phyloP scores from a whole-genome alignment of 2,113 vertebrate species.

The Hemichromis elongatus region DNA sequence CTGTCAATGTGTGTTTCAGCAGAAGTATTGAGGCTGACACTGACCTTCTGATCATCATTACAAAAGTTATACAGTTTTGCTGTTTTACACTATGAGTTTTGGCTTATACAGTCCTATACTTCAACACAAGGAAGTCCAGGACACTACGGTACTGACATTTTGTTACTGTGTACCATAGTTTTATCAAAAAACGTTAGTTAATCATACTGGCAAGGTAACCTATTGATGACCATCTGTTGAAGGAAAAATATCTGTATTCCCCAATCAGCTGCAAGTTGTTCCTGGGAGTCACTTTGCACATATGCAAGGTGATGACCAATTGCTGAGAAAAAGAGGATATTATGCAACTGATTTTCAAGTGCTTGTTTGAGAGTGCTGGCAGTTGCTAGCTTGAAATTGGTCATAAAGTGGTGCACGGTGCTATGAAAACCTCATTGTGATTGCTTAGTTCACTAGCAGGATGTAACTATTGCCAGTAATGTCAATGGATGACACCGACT shows the following conservation, averaged over 20 bases:
- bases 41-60: conserved; percentile 30
- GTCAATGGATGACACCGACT: not conserved
- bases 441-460: not conserved
- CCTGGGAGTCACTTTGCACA: not conserved
- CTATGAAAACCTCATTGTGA: not conserved
- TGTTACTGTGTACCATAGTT: not conserved
- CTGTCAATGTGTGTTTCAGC: conserved; percentile 41
- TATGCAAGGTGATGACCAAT: not conserved
- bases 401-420: not conserved
- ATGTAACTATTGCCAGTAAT: not conserved
- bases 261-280: not conserved
- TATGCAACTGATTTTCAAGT: not conserved
- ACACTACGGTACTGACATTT: not conserved
- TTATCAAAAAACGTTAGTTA: not conserved
- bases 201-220: fast-evolving
- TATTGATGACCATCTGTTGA: not conserved
- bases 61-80: not conserved
- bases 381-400: not conserved
- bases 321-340: not conserved
- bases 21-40: conserved; percentile 28
- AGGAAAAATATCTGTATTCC: not conserved
- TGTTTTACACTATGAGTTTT: not conserved
- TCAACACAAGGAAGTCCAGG: not conserved
- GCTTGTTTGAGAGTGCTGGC: not conserved
- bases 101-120: not conserved